Conservation (phyloP, 2,113 vertebrate species). For the Neotoma lepida region DNA sequence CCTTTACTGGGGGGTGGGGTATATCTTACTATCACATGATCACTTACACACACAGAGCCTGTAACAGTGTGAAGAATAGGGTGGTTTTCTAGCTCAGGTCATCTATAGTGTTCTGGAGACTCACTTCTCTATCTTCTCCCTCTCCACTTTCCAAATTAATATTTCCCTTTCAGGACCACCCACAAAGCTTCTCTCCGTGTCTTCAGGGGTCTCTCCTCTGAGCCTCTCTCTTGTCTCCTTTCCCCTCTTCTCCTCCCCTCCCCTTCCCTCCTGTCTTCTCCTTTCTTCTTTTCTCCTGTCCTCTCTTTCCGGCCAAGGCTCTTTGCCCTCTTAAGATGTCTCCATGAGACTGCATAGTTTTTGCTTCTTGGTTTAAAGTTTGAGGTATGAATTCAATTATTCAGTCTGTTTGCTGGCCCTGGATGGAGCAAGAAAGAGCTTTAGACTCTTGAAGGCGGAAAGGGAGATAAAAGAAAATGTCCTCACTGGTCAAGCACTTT, state of each 20-base stretch:
- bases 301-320: background rate
- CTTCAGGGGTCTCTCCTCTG: slow-evolving; percentile 42
- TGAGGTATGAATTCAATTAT: slow-evolving; percentile 23
- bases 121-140: background rate
- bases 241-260: background rate
- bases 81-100: slow-evolving; percentile 6
- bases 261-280: background rate
- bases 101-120: slow-evolving; percentile 28
- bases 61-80: slow-evolving; percentile 30
- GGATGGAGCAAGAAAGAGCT: slow-evolving; percentile 43
- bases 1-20: background rate
- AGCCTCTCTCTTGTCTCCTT: background rate
- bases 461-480: slow-evolving; percentile 56
- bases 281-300: background rate
- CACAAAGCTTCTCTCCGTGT: slow-evolving; percentile 40
- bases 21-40: slow-evolving; percentile 31
- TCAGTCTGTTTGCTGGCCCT: background rate
- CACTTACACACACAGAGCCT: background rate
- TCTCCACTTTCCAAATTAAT: slow-evolving; percentile 26
- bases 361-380: slow-evolving; percentile 29
- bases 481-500: slow-evolving; percentile 47
- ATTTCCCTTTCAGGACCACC: slow-evolving; percentile 55
- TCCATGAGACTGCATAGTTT: background rate
- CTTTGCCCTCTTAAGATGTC: slow-evolving; percentile 39
- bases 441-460: slow-evolving; percentile 9